Conservation (phyloP, 2,888 invertebrate genomes). For the Phyto melanocephala region DNA sequence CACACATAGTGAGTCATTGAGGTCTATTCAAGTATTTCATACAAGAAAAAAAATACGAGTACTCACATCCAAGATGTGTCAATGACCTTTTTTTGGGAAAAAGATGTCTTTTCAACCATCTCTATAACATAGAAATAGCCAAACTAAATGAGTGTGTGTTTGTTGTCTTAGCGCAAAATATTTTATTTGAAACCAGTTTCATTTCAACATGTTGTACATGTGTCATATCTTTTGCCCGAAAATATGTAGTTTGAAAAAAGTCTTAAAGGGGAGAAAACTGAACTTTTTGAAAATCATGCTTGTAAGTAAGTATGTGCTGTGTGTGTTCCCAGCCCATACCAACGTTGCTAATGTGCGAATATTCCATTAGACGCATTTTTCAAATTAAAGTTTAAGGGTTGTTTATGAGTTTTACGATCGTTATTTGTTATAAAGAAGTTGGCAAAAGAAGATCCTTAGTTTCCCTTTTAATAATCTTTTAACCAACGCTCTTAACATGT, state of each 20-base stretch:
- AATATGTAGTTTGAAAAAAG: conserved; percentile 22
- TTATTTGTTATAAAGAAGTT: background rate
- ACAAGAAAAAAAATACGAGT: background rate
- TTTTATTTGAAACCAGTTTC: conserved; percentile 48
- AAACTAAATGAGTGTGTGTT: background rate
- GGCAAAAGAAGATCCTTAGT: conserved; percentile 6
- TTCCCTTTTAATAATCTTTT: conserved; percentile 36
- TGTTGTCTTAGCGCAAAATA: conserved; percentile 39
- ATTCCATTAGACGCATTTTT: background rate
- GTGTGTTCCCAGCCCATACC: conserved; percentile 24
- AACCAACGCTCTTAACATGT: conserved; percentile 46
- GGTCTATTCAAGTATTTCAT: conserved; percentile 17
- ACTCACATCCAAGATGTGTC: conserved; percentile 16
- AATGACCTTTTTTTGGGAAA: conserved; percentile 40
- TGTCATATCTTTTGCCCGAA: background rate
- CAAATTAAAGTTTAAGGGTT: conserved; percentile 21
- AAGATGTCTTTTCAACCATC: conserved; percentile 23
- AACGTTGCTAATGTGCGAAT: conserved; percentile 39
- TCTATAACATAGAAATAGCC: conserved; percentile 27
- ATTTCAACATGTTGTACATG: background rate
- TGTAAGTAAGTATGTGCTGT: no score
- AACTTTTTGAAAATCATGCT: background rate
- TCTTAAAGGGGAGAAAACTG: conserved; percentile 26
- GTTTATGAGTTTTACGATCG: background rate
- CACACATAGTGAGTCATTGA: background rate